These are phyloP conservation scores for Dendrocincla fuliginosa DNA, from an alignment of 2,797 vertebrate genomes.

Conservation along the genomic window DNA sequence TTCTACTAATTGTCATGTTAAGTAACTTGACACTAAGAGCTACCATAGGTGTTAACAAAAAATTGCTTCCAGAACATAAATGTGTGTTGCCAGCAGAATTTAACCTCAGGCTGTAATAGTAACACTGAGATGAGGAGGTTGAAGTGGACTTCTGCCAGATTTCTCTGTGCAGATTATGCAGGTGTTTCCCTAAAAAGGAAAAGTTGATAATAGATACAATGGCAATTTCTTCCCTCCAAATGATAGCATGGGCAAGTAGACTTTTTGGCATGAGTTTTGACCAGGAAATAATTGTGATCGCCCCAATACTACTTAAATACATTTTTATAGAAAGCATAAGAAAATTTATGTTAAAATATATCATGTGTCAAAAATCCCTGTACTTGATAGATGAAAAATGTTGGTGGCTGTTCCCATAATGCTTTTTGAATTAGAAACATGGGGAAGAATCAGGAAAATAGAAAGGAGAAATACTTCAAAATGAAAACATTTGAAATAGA, in stretches of 20 bases:
- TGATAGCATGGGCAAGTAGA: not conserved
- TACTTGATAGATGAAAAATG: slow-evolving; percentile 21
- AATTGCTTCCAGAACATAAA: slow-evolving; percentile 65
- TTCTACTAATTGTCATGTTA: slow-evolving; percentile 46
- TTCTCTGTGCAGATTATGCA: slow-evolving; percentile 7
- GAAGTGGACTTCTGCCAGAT: slow-evolving; percentile 30
- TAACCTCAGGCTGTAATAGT: slow-evolving; percentile 41
- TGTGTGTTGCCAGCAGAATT: slow-evolving; percentile 56
- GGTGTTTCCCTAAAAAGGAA: slow-evolving; percentile 48
- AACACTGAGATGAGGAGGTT: not conserved
- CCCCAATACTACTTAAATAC: not conserved
- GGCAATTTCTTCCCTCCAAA: slow-evolving; percentile 14
- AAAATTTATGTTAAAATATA: slow-evolving; percentile 23
- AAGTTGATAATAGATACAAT: not conserved
- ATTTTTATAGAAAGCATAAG: slow-evolving; percentile 21
- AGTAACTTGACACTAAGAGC: slow-evolving; percentile 6
- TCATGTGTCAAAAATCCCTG: not conserved
- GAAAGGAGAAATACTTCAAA: not conserved
- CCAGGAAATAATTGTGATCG: slow-evolving; percentile 17
- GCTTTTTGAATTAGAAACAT: slow-evolving; percentile 25
- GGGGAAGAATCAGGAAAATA: not conserved
- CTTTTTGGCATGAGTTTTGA: not conserved
- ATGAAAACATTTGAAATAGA: slow-evolving; percentile 22
- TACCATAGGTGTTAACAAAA: slow-evolving; percentile 61
- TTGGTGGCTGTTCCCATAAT: not conserved